These are phyloP conservation scores for Colossoma macropomum DNA, from an alignment of 2,113 vertebrate species.

Conservation along the genomic window DNA sequence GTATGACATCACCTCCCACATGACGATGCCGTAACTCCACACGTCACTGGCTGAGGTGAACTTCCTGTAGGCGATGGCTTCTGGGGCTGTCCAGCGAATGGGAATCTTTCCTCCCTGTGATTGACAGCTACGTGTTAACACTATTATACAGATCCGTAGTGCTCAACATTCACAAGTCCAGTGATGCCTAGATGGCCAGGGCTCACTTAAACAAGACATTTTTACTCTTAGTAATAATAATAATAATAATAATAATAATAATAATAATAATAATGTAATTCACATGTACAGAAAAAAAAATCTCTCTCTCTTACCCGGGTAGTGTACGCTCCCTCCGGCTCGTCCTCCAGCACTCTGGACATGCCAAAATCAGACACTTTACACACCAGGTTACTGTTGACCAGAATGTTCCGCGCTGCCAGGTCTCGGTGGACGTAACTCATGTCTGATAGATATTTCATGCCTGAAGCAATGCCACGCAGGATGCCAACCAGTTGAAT, in stretches of 20 bases:
- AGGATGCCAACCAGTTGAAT: slow-evolving; percentile 98
- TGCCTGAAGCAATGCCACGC: slow-evolving; percentile 94
- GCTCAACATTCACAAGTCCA: too few relatives aligned
- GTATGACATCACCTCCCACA: slow-evolving; percentile 99
- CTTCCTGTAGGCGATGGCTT: slow-evolving; percentile 97
- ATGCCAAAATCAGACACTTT: slow-evolving; percentile 98
- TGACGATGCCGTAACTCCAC: slow-evolving; percentile 97
- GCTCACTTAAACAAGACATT: too few relatives aligned
- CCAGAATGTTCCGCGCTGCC: slow-evolving; percentile 94
- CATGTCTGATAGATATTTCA: slow-evolving; percentile 99
- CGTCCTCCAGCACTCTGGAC: slow-evolving; percentile 95
- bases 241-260: neutral
- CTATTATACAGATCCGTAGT: too few relatives aligned
- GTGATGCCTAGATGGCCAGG: too few relatives aligned
- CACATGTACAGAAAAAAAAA: slow-evolving; percentile 29
- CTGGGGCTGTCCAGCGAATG: slow-evolving; percentile 97
- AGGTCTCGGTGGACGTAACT: slow-evolving; percentile 97
- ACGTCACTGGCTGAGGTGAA: slow-evolving; percentile 96
- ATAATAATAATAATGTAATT: neutral
- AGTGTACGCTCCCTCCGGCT: slow-evolving; percentile 95
- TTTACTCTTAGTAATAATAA: neutral
- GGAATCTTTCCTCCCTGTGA: slow-evolving; percentile 97
- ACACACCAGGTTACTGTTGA: slow-evolving; percentile 98
- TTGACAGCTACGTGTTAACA: slow-evolving; percentile 21
- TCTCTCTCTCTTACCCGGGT: slow-evolving; percentile 83